Percentiles rank a stretch among this genome's conserved stretches.
These are phyloP conservation scores for Dryobates pubescens DNA, from an alignment of 2,797 vertebrate species.

Conservation along the genomic window DNA sequence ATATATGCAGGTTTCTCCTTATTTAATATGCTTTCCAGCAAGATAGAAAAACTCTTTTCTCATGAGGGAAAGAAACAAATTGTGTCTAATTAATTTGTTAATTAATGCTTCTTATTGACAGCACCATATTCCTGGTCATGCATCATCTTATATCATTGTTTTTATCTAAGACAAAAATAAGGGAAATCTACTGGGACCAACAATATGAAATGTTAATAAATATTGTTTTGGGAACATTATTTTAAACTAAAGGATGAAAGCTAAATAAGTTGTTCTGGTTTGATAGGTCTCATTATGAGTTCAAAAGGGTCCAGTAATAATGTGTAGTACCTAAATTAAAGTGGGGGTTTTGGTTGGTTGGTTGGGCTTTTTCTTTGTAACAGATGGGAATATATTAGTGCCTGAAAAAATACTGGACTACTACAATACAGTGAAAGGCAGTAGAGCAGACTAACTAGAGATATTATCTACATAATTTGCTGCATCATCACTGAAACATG, in stretches of 20 bases:
- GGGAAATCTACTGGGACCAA: background rate
- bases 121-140: slow-evolving; percentile 21
- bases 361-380: background rate
- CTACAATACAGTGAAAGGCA: background rate
- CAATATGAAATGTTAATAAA: background rate
- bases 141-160: slow-evolving; percentile 9
- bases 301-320: background rate
- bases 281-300: background rate
- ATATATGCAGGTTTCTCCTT: slow-evolving; percentile 3
- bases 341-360: too few relatives aligned
- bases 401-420: background rate
- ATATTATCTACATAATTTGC: background rate
- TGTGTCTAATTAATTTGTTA: slow-evolving; percentile 53
- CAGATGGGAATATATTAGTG: background rate
- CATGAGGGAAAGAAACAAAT: slow-evolving; percentile 9
- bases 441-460: background rate
- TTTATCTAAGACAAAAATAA: slow-evolving; percentile 9
- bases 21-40: slow-evolving; percentile 34
- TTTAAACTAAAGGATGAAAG: background rate
- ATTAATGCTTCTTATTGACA: slow-evolving; percentile 50
- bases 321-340: background rate
- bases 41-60: background rate
- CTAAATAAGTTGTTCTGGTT: background rate
- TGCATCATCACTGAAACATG: background rate
- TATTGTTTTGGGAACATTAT: background rate